Conservation (phyloP, 2,797 vertebrate genomes). For the Ammospiza maritima region DNA sequence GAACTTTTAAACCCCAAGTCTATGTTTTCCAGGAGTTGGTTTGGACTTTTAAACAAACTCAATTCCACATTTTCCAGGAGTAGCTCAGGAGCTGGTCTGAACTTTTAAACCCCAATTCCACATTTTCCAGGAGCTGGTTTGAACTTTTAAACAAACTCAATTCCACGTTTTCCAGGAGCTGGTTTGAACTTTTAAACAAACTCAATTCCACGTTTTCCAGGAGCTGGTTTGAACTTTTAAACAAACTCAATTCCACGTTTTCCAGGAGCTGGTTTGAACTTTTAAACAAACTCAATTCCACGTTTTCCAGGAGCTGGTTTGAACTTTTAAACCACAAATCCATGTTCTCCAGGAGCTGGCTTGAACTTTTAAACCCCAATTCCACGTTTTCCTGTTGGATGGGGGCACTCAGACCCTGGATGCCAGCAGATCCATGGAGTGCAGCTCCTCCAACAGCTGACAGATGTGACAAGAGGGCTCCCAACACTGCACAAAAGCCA, state of each 20-base stretch:
- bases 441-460: slow-evolving; percentile 11
- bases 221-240: too few relatives aligned
- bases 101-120: background rate
- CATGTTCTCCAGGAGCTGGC: rapidly evolving
- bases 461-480: background rate
- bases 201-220: background rate
- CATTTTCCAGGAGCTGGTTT: background rate
- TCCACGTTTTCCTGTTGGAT: rapidly evolving
- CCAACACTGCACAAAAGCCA: background rate
- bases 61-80: background rate
- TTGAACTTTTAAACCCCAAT: background rate
- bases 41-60: background rate
- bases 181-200: background rate
- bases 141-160: background rate
- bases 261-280: background rate
- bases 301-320: background rate
- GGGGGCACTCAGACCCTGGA: background rate
- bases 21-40: background rate
- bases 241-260: background rate
- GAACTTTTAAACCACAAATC: background rate
- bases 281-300: background rate
- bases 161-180: background rate
- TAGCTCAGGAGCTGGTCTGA: background rate
- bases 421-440: background rate
- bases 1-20: background rate